Conservation (phyloP, 2,797 vertebrate genomes). For the Gymnoscopelus microlampas region DNA sequence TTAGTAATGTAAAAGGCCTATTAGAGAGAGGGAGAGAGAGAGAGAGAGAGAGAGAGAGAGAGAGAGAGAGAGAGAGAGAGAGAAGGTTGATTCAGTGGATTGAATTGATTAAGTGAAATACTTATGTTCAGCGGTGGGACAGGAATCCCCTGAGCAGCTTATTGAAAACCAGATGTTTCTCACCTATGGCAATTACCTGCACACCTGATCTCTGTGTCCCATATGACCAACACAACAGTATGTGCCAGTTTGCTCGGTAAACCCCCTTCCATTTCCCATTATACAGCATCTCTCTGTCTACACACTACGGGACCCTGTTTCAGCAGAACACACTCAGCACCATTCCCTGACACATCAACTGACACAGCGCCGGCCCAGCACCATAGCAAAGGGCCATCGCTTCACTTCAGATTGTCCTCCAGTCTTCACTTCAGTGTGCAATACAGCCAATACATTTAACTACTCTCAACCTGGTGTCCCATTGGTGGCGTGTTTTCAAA, state of each 20-base stretch:
- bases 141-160: slow-evolving; percentile 31
- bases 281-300: too few species aligned
- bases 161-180: slow-evolving; percentile 49
- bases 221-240: slow-evolving; percentile 14
- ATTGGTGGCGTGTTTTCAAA: too few species aligned
- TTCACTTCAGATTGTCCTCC: too few species aligned
- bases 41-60: neutral
- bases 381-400: too few species aligned
- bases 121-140: slow-evolving; percentile 20
- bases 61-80: neutral
- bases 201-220: slow-evolving; percentile 35
- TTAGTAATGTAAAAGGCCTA: slow-evolving; percentile 60
- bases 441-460: too few species aligned
- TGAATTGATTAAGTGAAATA: slow-evolving; percentile 51
- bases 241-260: neutral
- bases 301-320: too few species aligned
- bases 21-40: slow-evolving; percentile 7
- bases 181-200: slow-evolving; percentile 50
- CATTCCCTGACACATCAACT: too few species aligned
- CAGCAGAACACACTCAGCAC: too few species aligned
- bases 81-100: slow-evolving; percentile 5
- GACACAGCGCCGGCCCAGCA: too few species aligned
- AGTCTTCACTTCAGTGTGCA: too few species aligned
- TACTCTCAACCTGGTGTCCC: too few species aligned
- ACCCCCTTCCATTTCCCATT: too few species aligned